phyloP scores from a whole-genome alignment of 2,888 invertebrate species.

The Tipula helvola region DNA sequence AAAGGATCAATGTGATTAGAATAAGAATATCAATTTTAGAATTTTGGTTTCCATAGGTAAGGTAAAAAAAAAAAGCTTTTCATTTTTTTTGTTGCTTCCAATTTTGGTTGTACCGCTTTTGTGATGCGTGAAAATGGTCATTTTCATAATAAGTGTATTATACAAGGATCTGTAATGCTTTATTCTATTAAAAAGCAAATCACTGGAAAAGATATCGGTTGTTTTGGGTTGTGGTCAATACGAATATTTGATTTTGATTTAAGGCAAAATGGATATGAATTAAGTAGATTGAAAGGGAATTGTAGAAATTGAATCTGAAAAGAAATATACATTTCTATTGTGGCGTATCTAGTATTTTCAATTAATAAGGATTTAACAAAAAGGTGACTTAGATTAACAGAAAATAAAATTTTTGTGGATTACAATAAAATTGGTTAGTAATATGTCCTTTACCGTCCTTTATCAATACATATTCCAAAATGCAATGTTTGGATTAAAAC shows the following conservation, averaged over 20 bases:
- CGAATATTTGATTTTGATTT: not conserved
- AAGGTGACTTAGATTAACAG: too few relatives aligned
- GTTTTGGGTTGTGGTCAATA: not conserved
- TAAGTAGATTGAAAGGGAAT: not conserved
- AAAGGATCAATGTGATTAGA: slow-evolving; percentile 4
- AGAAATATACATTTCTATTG: too few relatives aligned
- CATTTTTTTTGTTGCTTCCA: not conserved
- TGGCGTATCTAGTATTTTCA: too few relatives aligned
- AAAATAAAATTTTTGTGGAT: too few relatives aligned
- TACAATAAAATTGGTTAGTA: too few relatives aligned
- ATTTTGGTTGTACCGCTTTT: not conserved
- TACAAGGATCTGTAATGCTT: not conserved
- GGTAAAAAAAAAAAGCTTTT: not conserved
- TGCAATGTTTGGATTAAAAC: too few relatives aligned
- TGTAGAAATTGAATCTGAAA: not conserved
- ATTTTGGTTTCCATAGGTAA: not conserved
- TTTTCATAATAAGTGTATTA: not conserved
- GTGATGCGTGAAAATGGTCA: not conserved
- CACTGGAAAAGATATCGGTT: not conserved
- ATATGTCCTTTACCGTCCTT: too few relatives aligned
- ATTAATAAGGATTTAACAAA: too few relatives aligned
- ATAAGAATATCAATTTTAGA: not conserved
- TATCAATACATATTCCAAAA: too few relatives aligned
- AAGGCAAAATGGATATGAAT: not conserved
- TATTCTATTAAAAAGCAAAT: not conserved